Evolutionary conservation across 2,888 invertebrate genomes (phyloP).

Genomic region (Drosophila gaucha): DNA sequence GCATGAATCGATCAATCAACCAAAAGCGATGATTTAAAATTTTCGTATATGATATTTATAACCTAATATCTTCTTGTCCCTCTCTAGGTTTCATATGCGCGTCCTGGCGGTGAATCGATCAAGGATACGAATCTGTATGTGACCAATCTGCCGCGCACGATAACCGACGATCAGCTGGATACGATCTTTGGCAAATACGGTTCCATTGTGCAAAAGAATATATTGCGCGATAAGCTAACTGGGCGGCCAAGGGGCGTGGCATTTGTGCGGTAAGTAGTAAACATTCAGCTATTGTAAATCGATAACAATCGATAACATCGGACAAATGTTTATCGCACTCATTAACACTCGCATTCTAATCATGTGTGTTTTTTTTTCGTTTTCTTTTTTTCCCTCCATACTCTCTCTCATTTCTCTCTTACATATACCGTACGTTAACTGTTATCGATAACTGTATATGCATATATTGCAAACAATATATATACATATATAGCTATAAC

Average conservation of each 20-base stretch:
- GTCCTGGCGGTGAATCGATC: slow-evolving; percentile 95
- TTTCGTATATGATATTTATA: too few relatives aligned
- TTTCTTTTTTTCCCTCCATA: background rate
- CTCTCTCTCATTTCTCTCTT: background rate
- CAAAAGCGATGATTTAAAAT: too few relatives aligned
- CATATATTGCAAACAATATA: background rate
- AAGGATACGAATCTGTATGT: slow-evolving; percentile 98
- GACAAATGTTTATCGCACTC: background rate
- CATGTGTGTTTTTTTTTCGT: background rate
- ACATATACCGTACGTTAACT: background rate
- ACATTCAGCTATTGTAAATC: background rate
- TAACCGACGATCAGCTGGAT: slow-evolving; percentile 93
- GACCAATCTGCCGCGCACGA: slow-evolving; percentile 94
- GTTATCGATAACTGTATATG: background rate
- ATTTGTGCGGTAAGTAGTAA: slow-evolving; percentile 91
- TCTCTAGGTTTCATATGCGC: slow-evolving; percentile 93
- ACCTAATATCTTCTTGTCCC: background rate
- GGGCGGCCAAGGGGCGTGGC: slow-evolving; percentile 96
- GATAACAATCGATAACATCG: background rate
- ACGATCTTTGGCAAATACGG: slow-evolving; percentile 95
- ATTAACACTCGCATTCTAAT: slow-evolving; percentile 2
- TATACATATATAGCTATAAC: slow-evolving; percentile 88
- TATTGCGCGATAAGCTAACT: slow-evolving; percentile 94
- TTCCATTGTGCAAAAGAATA: slow-evolving; percentile 95
- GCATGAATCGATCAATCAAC: too few relatives aligned